A percentile compares a stretch with the other conserved stretches of the same genome.
Conservation (phyloP, 2,113 vertebrate genomes). For the Polypterus bichir region DNA sequence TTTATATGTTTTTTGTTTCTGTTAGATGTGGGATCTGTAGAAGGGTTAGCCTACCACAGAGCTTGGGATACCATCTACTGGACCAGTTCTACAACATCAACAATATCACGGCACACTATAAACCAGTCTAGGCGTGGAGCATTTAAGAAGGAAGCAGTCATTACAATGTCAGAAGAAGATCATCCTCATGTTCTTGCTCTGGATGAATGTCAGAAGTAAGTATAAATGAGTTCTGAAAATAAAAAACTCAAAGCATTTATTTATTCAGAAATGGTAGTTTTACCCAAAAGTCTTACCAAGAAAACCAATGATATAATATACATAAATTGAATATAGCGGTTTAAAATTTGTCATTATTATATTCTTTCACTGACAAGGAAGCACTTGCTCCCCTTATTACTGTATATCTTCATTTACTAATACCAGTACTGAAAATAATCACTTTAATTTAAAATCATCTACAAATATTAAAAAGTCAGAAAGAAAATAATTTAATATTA, state of each 20-base stretch:
- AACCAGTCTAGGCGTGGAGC: conserved; percentile 65
- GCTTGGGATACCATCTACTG: conserved; percentile 93
- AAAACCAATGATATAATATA: no score
- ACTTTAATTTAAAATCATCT: no score
- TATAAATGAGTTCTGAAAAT: background rate
- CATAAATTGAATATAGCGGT: no score
- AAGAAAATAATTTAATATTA: no score
- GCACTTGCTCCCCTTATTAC: no score
- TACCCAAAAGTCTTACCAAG: no score
- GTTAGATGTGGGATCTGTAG: conserved; percentile 88
- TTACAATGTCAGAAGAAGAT: conserved; percentile 86
- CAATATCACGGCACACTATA: conserved; percentile 79
- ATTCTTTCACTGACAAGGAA: no score
- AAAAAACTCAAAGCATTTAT: background rate
- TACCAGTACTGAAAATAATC: no score
- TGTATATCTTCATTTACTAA: no score
- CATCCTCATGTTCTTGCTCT: conserved; percentile 81
- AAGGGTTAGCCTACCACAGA: conserved; percentile 85
- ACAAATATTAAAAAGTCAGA: no score
- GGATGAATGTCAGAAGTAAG: conserved; percentile 89
- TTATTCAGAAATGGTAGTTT: background rate
- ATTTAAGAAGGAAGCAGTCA: conserved; percentile 69
- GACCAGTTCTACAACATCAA: conserved; percentile 91
- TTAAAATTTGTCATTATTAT: no score
- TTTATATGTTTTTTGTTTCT: conserved; percentile 1